Percentiles rank a stretch among this genome's conserved stretches.
Evolutionary conservation across 92 coral and sea anemone species (phyloP).

Genomic region (Zoanthus solanderi): DNA sequence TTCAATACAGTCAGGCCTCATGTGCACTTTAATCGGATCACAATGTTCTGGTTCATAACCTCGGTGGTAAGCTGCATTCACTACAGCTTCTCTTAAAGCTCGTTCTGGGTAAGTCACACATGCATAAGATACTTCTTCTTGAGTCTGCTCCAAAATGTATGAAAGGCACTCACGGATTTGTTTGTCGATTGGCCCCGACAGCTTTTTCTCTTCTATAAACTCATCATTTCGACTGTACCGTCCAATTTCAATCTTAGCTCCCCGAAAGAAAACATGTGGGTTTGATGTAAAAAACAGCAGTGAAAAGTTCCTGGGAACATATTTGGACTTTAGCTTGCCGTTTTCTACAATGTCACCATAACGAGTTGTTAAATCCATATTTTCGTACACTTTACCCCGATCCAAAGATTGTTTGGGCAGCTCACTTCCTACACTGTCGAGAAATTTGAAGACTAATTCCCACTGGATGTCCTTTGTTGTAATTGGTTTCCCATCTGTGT

Average conservation of each 20-base stretch:
- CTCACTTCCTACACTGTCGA: conserved; percentile 58
- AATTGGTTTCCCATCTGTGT: conserved; percentile 45
- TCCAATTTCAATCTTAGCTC: conserved; percentile 83
- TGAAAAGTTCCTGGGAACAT: conserved; percentile 71
- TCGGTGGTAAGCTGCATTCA: conserved; percentile 82
- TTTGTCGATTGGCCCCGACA: conserved; percentile 68
- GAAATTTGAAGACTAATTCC: conserved; percentile 53
- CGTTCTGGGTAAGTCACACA: conserved; percentile 72
- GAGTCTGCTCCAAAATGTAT: conserved; percentile 63
- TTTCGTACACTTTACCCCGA: conserved; percentile 27
- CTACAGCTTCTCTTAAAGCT: conserved; percentile 82
- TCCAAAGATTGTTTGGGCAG: conserved; percentile 22
- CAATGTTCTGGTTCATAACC: conserved; percentile 71
- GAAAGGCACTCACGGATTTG: conserved; percentile 67
- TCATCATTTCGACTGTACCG: conserved; percentile 67
- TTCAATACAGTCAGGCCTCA: conserved; percentile 75
- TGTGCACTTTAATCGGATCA: conserved; percentile 73
- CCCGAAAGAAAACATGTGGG: conserved; percentile 64
- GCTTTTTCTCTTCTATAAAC: conserved; percentile 52
- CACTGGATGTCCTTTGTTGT: conserved; percentile 43
- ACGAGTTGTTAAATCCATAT: conserved; percentile 55
- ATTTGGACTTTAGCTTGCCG: conserved; percentile 39
- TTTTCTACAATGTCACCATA: conserved; percentile 58
- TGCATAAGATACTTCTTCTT: conserved; percentile 66
- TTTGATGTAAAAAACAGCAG: conserved; percentile 64